Evolutionary conservation across 2,888 invertebrate species (phyloP), one percentile per base, ranked within the genome.

Genomic region (Eupithecia subfuscata): DNA sequence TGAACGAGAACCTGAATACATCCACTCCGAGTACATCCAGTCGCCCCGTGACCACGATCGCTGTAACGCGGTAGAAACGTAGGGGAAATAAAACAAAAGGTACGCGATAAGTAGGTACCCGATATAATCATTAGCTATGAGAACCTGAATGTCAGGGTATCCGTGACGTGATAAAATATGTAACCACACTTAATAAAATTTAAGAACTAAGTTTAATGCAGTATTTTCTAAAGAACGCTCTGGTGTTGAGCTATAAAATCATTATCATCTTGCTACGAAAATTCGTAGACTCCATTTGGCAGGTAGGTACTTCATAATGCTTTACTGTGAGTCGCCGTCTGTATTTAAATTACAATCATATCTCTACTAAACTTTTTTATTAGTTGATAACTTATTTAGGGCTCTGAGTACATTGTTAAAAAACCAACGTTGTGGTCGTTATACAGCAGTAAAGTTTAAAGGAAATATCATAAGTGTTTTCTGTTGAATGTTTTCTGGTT

Each of bases 211-310:
- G 16, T 4, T 14, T 6, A 45, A 16, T 45, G 43, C 2, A 48
- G 16, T 48, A 18, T 56, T 48, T 48, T 56, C 4, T 52, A 52
- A n/a, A 52, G 11, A 22, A 52, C n/a, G n/a, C 52, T 22, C 4
- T 56, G 30, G 30, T 48, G 48, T 6, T 48, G 11, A 14, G 64
- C 16, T 34, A 30, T 68, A 68, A 68, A 25, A n/a, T 12, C 14
- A 43, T 68, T 68, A 68, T 68, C 7, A 60, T 48, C n/a, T n/a
- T 69, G 78, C 78, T 79, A 81, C 78, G 74, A 72, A 75, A 63
- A 63, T 1, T 45, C 73, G 77, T 78, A 76, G 75, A 60, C 25
- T 25, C 8, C 25, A 60, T 60, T 60, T 60, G 25, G 60, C 25
- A 40, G 40, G 60, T 22, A 40, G 40, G 11, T 40, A 40, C n/a